Conservation (phyloP, 2,888 invertebrate species). For the Eupithecia exiguata region DNA sequence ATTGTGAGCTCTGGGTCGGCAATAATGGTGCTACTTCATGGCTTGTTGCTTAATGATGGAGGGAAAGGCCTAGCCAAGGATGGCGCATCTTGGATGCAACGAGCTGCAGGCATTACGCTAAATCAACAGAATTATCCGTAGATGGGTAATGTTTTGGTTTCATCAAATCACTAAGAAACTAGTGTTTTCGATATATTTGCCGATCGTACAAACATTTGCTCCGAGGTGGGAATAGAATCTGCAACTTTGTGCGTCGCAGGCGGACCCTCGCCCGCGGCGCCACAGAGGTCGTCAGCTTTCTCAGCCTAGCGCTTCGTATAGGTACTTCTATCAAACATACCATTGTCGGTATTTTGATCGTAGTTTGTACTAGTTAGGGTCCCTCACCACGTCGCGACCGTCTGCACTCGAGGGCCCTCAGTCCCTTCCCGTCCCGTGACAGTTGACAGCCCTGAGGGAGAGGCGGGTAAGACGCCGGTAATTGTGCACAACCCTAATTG, state of each 20-base stretch:
- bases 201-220: not conserved
- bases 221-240: not conserved
- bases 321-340: no score
- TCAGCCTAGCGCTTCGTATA: not conserved
- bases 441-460: conserved; percentile 28
- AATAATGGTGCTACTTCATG: no score
- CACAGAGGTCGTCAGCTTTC: not conserved
- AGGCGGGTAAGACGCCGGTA: conserved; percentile 18
- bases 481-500: conserved; percentile 6
- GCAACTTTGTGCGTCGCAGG: not conserved
- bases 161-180: not conserved
- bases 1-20: no score
- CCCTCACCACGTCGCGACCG: not conserved
- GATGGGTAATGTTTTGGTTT: not conserved
- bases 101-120: not conserved
- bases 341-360: no score
- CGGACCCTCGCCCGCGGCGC: not conserved
- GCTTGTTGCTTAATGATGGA: no score
- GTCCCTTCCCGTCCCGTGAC: conserved; percentile 9
- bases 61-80: no score
- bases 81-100: not conserved
- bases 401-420: not conserved
- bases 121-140: no score
- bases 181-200: not conserved
- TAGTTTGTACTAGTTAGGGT: not conserved